Conservation (phyloP, 37 sponge, comb jelly and placozoan species). For the Halisarca cf. caerulea region DNA sequence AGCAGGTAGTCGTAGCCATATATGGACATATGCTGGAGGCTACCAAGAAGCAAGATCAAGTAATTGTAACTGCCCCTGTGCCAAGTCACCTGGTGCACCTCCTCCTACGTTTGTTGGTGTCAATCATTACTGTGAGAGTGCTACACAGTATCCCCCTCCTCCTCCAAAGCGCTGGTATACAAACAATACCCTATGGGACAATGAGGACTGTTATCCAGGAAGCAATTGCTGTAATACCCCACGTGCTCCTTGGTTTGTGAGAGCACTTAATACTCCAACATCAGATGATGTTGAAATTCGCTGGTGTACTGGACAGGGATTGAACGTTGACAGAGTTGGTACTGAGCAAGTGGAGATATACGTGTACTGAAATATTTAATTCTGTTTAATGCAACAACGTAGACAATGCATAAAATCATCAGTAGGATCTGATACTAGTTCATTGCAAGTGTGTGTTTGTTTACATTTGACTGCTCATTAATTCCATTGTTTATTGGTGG, state of each 20-base stretch:
- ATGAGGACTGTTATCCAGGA: slow-evolving; percentile 18
- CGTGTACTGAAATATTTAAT: neutral
- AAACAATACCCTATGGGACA: slow-evolving; percentile 16
- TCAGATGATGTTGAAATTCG: slow-evolving; percentile 13
- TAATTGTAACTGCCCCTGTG: too few relatives aligned
- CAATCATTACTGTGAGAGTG: neutral
- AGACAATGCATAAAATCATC: too few relatives aligned
- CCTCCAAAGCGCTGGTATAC: neutral
- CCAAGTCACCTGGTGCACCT: neutral
- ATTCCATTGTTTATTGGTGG: too few relatives aligned
- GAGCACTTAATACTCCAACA: neutral
- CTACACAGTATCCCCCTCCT: neutral
- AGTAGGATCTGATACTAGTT: too few relatives aligned
- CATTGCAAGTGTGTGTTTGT: too few relatives aligned
- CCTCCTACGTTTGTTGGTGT: neutral
- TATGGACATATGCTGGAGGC: too few relatives aligned
- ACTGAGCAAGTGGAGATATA: slow-evolving; percentile 15
- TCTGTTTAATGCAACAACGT: too few relatives aligned
- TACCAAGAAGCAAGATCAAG: too few relatives aligned
- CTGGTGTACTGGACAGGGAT: neutral
- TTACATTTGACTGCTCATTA: too few relatives aligned
- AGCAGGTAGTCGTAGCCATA: too few relatives aligned
- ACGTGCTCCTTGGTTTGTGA: slow-evolving; percentile 22
- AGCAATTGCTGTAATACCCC: slow-evolving; percentile 15
- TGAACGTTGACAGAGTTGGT: neutral